Evolutionary conservation across 2,888 invertebrate genomes (phyloP), one percentile per base, ranked within the genome.

Genomic region (Lissonota sp.): DNA sequence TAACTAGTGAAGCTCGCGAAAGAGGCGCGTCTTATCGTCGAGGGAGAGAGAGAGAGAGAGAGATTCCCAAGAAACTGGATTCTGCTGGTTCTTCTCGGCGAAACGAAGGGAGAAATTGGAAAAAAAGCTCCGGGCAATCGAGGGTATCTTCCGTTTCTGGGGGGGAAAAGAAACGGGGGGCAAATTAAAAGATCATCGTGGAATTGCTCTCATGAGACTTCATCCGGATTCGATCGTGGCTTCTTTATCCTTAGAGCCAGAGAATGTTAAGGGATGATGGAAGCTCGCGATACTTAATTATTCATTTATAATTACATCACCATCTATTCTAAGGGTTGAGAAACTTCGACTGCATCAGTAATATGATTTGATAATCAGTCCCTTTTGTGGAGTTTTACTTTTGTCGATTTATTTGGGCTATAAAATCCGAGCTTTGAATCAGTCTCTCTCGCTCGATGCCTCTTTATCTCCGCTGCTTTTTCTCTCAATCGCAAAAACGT

Each of bases 171-270:
- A 60, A 69, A 57, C 14, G 67, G 64, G 44, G 55, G 63, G 67
- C 53, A 78, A 83, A 83, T 83, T 80, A 79, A 79, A 81, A 83
- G 82, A 75, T 72, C 74, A 82, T 82, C 76, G 72, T 76, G 26
- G 71, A 70, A 67, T 74, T 46, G 60, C 49, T 57, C 57, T 10
- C 57, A 10, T 10, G 37, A 57, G 57, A 57, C 6, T 26, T 3
- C 26, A 26, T 26, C 26, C 26, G 26, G 26, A 26, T 26, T 26
- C 26, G 26, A 26, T 26, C 26, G 26, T 26, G 26, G 26, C 26
- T 26, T 26, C 3, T 26, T 26, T 26, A 26, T 26, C 26, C 26
- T 26, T 3, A 26, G 26, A 26, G 26, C 26, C 26, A 3, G 26
- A 26, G 26, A 26, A 26, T 26, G 3, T 26, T 26, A 26, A 26